Base-by-base conservation (phyloP, 2,113 vertebrate species). In the Chaetodon trifascialis region DNA sequence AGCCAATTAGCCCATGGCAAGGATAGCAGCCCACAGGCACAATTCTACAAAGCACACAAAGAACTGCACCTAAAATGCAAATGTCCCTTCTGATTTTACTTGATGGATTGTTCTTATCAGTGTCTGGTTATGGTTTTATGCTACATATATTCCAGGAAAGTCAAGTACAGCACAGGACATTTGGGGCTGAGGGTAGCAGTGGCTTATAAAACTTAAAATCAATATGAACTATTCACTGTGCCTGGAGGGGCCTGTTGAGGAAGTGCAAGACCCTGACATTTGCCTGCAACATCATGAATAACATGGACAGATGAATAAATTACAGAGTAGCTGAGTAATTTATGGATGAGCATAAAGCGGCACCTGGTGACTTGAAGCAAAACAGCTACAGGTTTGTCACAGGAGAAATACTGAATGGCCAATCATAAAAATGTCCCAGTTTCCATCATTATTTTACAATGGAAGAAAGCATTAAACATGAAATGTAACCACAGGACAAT, bases 1-100 rank as follows among this genome's bases (percentile, higher is more conserved):
- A 88, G 85, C 88, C 88, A 94, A 94, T 94, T 94, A 94, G 68
- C 65, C 34, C 47, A 40, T 30, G 36, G 73, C 71, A 86, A 78
- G 84, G 89, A 85, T 38, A 62, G 49, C 38, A 83, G 86, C 90
- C 92, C 68, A 76, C 14, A 79, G 91, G 93, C 90, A 88, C 54
- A 76, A 73, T 54, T 87, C 72, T 83, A 64, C 47, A 70, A 86
- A 79, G 66, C 73, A 82, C 73, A 85, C 36, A 46, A 56, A 49
- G 47, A 91, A 81, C 51, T 52, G 11, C 16, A 79, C 79, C 30
- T 86, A 83, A 71, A 65, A 91, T 91, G 83, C 74, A 87, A 91
- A 92, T 92, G 38, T 73, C 8, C 82, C 83, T 71, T 63, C 69
- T 77, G 82, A 78, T 63, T 59, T 63, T 17, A 64, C 64, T 59